A percentile compares a stretch with the other conserved stretches of the same genome.
Evolutionary conservation across 2,888 invertebrate species (phyloP).

Genomic region (Pseudoips prasinana): DNA sequence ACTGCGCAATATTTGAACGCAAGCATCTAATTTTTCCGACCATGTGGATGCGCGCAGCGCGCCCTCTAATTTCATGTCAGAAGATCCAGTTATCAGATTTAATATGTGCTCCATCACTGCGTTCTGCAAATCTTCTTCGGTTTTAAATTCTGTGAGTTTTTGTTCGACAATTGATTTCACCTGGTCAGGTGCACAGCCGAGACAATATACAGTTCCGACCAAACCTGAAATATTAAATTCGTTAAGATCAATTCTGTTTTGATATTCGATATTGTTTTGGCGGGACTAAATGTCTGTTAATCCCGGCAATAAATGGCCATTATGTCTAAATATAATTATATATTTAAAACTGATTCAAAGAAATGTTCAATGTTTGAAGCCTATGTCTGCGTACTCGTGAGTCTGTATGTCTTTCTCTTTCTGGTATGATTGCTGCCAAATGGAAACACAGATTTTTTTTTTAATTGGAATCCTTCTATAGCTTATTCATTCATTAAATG

Average conservation of each 20-base stretch:
- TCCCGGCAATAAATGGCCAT: no score
- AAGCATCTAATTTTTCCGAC: constrained; percentile 39
- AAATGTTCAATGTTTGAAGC: no score
- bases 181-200: constrained; percentile 50
- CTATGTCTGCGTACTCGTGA: no score
- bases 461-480: no score
- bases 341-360: no score
- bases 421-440: no score
- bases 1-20: constrained; percentile 33
- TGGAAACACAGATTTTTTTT: no score
- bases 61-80: constrained; percentile 20
- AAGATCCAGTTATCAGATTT: constrained; percentile 31
- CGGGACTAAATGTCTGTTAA: no score
- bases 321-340: no score
- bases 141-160: constrained; percentile 20
- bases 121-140: constrained; percentile 35
- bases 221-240: constrained; percentile 36
- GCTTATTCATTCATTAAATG: no score
- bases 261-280: background rate
- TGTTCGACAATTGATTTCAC: constrained; percentile 29
- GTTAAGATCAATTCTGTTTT: background rate
- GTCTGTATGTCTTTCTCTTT: no score
- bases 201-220: constrained; percentile 48
- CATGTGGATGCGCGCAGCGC: constrained; percentile 27
- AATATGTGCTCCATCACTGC: constrained; percentile 40